A percentile compares a stretch with the other conserved stretches of the same genome.
These are phyloP conservation scores for Hydropsyche betteni DNA, from an alignment of 2,888 invertebrate species.

Conservation along the genomic window DNA sequence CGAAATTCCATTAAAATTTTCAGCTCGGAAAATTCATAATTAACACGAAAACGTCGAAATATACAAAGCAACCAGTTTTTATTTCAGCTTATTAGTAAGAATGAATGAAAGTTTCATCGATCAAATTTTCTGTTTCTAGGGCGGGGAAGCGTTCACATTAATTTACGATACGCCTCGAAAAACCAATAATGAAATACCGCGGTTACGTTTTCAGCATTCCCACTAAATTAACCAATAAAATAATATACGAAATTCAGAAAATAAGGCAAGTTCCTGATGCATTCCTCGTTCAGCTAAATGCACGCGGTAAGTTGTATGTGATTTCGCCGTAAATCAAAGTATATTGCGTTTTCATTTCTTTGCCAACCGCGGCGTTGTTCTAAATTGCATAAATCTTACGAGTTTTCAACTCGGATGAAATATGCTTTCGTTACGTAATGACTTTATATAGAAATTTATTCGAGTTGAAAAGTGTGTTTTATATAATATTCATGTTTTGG, in stretches of 20 bases:
- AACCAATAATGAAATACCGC: too few relatives aligned
- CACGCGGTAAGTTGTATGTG: background rate
- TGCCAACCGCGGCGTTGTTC: constrained; percentile 5
- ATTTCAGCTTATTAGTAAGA: too few relatives aligned
- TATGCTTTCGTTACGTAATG: background rate
- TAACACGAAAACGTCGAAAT: too few relatives aligned
- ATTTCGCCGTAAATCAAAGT: constrained; percentile 28
- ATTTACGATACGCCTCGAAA: too few relatives aligned
- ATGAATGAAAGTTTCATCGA: constrained; percentile 11
- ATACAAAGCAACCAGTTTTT: too few relatives aligned
- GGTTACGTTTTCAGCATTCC: too few relatives aligned
- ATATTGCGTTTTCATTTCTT: constrained; percentile 38
- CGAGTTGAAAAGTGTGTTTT: background rate
- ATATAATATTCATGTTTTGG: background rate
- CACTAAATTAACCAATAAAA: too few relatives aligned
- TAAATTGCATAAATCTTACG: constrained; percentile 1
- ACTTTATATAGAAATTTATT: background rate
- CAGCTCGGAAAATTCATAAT: too few relatives aligned
- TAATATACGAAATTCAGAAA: background rate
- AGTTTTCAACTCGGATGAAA: background rate
- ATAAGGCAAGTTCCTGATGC: background rate
- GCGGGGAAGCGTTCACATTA: too few relatives aligned
- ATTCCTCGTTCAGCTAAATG: background rate
- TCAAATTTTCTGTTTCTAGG: constrained; percentile 1
- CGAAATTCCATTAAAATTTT: too few relatives aligned